Evolutionary conservation across 37 sponge, comb jelly and placozoan species (phyloP), one percentile per base, ranked within the genome.

Genomic region (Aplysina aerophoba): DNA sequence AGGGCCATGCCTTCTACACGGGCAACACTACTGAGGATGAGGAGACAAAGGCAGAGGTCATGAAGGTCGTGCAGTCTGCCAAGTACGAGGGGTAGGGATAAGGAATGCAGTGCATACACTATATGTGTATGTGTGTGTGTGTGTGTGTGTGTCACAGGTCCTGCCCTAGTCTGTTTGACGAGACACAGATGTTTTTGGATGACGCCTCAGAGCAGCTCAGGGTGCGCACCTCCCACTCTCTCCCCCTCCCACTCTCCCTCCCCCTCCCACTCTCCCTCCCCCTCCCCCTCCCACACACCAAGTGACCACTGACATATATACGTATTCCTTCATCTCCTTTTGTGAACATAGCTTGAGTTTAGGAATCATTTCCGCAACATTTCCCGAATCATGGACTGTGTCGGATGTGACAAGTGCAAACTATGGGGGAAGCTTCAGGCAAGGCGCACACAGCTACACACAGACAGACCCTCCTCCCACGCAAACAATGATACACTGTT

Each of bases 331-430:
- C 25, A 33, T n/a, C n/a, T n/a, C n/a, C n/a, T 61, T 35, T 62
- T 68, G 15, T 8, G 50, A 12, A 53, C 63, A 19, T 81, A 95
- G 96, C 59, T 81, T 25, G 94, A 95, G 68, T 95, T 97, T 82
- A 90, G 74, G 55, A 60, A 54, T 57, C 98, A 97, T 57, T 99
- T 99, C 79, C 71, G 87, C 74, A 99, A 99, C 79, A 97, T 99
- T 28, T 91, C 99, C 40, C 90, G 92, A 13, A 99, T 99, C 38
- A 99, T 99, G 95, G 99, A 99, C 77, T 99, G 99, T 90, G 99
- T 99, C 57, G 93, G 95, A 24, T 99, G 99, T 86, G 89, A 95
- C 78, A 96, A 95, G 88, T 99, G 99, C 62, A 85, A 80, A 41
- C 86, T 99, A 0, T 99, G 99, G 99, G 99, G 99, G 22, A 99